Conservation (phyloP, 1,140 invertebrate genomes). For the Bombus pyrosoma region DNA sequence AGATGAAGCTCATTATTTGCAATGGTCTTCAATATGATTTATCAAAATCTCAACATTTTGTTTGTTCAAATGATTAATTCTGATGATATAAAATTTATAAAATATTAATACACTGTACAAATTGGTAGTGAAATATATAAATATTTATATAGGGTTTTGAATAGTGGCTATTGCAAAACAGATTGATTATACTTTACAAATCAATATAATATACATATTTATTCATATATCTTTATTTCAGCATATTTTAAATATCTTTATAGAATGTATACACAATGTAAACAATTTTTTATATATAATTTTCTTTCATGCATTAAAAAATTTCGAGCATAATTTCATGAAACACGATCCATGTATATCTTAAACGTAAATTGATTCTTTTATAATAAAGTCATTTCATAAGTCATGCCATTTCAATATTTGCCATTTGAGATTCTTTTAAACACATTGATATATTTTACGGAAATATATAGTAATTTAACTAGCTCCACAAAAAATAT, state of each 20-base stretch:
- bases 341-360: conserved; percentile 12
- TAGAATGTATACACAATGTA: conserved; percentile 49
- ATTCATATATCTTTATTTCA: conserved; percentile 45
- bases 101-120: not conserved
- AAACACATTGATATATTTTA: not conserved
- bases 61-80: too few species aligned
- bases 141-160: not conserved
- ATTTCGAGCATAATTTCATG: conserved; percentile 22
- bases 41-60: too few species aligned
- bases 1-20: too few species aligned
- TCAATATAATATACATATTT: conserved; percentile 7
- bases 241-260: conserved; percentile 47
- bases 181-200: not conserved
- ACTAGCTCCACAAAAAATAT: not conserved
- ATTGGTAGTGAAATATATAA: not conserved
- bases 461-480: not conserved
- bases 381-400: conserved; percentile 24
- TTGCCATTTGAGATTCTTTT: not conserved
- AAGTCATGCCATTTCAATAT: conserved; percentile 7
- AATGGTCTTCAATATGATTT: too few species aligned
- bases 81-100: not conserved
- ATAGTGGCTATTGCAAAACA: not conserved
- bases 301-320: conserved; percentile 39
- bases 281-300: conserved; percentile 42
- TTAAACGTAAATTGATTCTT: conserved; percentile 26